These are phyloP conservation scores for Aegithalos caudatus DNA, from an alignment of 2,113 vertebrate genomes.

Conservation along the genomic window DNA sequence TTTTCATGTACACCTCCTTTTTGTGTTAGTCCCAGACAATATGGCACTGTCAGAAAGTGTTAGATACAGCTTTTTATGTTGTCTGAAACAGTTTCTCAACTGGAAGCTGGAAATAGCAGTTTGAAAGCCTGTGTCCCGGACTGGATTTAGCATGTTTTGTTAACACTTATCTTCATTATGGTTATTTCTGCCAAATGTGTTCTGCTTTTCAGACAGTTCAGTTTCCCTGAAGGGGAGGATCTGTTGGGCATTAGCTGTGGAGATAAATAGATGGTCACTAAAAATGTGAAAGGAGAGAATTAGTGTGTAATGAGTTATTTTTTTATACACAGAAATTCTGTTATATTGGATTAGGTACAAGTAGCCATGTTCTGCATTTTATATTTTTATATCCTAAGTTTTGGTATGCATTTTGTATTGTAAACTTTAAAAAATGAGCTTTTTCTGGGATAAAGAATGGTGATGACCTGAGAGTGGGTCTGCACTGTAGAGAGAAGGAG, in stretches of 20 bases:
- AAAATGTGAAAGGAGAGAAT: neutral
- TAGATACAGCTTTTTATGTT: slow-evolving; percentile 51
- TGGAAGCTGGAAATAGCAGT: slow-evolving; percentile 28
- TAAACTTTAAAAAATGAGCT: neutral
- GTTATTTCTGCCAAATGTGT: slow-evolving; percentile 23
- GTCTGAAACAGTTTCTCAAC: slow-evolving; percentile 40
- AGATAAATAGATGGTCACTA: neutral
- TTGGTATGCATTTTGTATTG: neutral
- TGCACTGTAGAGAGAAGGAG: neutral
- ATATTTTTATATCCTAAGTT: neutral
- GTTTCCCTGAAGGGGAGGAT: neutral
- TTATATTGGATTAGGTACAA: neutral
- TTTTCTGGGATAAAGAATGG: neutral
- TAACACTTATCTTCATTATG: slow-evolving; percentile 39
- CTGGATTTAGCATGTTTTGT: slow-evolving; percentile 2
- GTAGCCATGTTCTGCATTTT: neutral
- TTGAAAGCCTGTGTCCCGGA: neutral
- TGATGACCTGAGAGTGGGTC: neutral
- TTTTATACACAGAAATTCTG: neutral
- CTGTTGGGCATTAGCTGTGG: neutral
- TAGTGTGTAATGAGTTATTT: neutral
- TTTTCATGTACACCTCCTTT: neutral
- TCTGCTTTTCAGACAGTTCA: neutral
- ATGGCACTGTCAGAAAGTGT: slow-evolving; percentile 46
- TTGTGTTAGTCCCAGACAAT: slow-evolving; percentile 24